Percentiles rank a stretch among this genome's conserved stretches.
phyloP scores from a whole-genome alignment of 2,113 vertebrate genomes.

The Hassar affinis region DNA sequence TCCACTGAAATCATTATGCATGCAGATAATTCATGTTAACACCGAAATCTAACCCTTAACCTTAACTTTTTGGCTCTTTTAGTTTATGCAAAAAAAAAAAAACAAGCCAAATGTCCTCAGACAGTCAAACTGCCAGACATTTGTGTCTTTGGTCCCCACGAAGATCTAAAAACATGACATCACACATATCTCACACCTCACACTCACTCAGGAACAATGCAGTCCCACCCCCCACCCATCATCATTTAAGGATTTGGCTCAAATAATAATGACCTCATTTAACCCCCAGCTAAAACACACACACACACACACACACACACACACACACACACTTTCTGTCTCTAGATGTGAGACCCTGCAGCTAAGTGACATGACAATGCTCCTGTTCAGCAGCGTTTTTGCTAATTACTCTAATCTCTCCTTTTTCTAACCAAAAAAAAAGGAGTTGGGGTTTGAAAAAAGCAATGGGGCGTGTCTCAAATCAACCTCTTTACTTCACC shows the following conservation, averaged over 20 bases:
- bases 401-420: conserved; percentile 14
- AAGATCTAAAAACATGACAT: conserved; percentile 14
- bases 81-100: too few relatives aligned
- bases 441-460: background rate
- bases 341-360: background rate
- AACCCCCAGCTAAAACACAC: conserved; percentile 19
- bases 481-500: background rate
- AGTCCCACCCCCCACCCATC: conserved; percentile 1
- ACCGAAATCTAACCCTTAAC: background rate
- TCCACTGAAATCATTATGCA: background rate
- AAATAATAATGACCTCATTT: conserved; percentile 41
- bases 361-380: conserved; percentile 26
- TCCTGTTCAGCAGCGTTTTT: background rate
- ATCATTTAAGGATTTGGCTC: conserved; percentile 5
- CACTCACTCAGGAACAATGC: conserved; percentile 36
- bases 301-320: background rate
- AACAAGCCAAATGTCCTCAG: background rate
- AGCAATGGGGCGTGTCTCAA: background rate
- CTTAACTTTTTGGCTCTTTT: background rate
- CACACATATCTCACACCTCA: conserved; percentile 13
- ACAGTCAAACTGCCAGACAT: background rate
- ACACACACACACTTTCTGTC: background rate
- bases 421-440: background rate
- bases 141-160: background rate
- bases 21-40: background rate